Evolutionary conservation across 1,140 invertebrate species (phyloP), one percentile per base, ranked within the genome.

Genomic region (Drosophila lacertosa): DNA sequence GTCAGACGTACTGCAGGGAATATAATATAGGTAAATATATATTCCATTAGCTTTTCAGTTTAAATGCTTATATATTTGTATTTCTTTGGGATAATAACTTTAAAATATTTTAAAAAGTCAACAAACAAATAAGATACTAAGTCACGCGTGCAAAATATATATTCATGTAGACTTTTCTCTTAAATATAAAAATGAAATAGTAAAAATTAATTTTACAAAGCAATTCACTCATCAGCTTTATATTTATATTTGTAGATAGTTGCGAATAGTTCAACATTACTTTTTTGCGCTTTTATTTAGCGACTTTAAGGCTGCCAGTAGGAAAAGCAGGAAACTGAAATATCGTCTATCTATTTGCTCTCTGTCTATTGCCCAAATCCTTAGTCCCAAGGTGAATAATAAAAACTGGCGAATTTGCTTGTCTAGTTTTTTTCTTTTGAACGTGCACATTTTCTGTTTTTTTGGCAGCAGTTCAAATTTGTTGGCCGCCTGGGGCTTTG

Each of bases 391-490:
- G 53, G 53, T 57, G 3, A 29, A 44, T 44, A 57, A 44, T 44
- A 54, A 39, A 39, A 42, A 57, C 7, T 40, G 37, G 9, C 51
- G 13, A 40, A 39, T 26, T 55, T 40, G 10, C 18, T 51, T 15
- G 26, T 40, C 22, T 39, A 29, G n/a, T 5, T 26, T 22, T 16
- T 16, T 57, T 55, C 40, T 9, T 26, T 4, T 45, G 9, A 22
- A 37, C 15, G 16, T 60, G 51, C 35, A 54, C 51, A 26, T 45
- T 44, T 65, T 57, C 32, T 67, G 66, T 65, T 53, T 44, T 73
- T 67, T 81, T 82, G 78, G 78, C 78, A 83, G 44, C 55, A 20
- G 57, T 82, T 74, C 79, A 83, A 82, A 77, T 65, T 72, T 67
- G 45, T 53, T 64, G 26, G 26, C 26, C 22, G 57, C 51, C 42